phyloP scores from a whole-genome alignment of 2,113 vertebrate genomes.

The Indri indri region DNA sequence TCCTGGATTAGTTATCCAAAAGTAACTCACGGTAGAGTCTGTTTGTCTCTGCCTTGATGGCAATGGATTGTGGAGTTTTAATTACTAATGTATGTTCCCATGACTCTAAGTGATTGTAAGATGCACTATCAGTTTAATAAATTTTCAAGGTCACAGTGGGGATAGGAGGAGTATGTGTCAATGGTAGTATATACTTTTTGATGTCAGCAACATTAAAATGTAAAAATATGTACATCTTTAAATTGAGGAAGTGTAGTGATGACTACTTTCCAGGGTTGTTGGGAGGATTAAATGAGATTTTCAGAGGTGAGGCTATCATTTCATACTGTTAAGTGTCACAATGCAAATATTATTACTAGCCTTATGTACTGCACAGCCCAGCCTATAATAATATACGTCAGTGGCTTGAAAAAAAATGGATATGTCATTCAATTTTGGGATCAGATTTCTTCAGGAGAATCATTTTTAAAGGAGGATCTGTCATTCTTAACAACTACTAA shows the following conservation, averaged over 20 bases:
- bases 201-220: neutral
- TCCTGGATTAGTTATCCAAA: neutral
- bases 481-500: neutral
- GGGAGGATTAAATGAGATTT: neutral
- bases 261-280: neutral
- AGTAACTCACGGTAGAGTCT: neutral
- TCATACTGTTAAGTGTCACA: neutral
- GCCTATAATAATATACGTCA: neutral
- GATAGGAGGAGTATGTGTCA: neutral
- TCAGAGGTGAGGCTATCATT: neutral
- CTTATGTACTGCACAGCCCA: neutral
- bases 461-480: neutral
- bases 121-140: neutral
- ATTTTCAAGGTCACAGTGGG: neutral
- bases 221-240: neutral
- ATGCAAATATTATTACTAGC: neutral
- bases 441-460: neutral
- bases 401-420: neutral
- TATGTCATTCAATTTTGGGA: neutral
- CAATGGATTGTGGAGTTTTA: neutral
- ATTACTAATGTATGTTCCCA: neutral
- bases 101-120: neutral
- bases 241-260: neutral
- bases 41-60: neutral
- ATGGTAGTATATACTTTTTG: neutral